Evolutionary conservation across 2,888 invertebrate genomes (phyloP).

Genomic region (Tineola bisselliella): DNA sequence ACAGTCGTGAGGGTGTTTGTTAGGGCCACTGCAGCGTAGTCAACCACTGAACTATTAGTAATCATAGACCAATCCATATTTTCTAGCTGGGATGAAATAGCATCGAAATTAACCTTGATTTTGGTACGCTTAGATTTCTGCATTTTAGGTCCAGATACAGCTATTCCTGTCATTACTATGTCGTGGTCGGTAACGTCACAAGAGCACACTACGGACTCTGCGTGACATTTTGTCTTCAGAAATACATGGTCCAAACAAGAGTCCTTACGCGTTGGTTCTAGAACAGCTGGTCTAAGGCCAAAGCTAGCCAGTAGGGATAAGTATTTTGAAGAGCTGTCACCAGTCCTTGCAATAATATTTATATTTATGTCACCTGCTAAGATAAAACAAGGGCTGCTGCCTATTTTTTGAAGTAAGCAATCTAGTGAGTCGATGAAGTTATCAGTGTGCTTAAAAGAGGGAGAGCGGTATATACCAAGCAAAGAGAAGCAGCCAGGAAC

Average conservation of each 20-base stretch:
- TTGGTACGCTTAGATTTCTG: background rate
- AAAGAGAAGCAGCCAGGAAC: background rate
- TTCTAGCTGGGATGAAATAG: background rate
- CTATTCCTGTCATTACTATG: slow-evolving; percentile 11
- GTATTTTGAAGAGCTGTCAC: slow-evolving; percentile 7
- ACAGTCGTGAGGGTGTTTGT: too few relatives aligned
- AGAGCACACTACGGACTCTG: slow-evolving; percentile 14
- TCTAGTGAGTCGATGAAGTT: slow-evolving; percentile 16
- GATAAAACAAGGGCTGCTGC: background rate
- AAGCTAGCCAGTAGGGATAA: slow-evolving; percentile 16
- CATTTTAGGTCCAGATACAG: background rate
- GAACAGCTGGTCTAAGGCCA: slow-evolving; percentile 15
- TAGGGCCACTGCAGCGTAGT: too few relatives aligned
- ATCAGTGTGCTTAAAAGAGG: slow-evolving; percentile 14
- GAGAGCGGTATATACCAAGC: slow-evolving; percentile 18
- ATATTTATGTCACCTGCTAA: slow-evolving; percentile 19
- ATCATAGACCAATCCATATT: background rate
- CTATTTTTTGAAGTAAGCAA: too few relatives aligned
- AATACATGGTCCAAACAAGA: slow-evolving; percentile 18
- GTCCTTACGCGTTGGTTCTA: slow-evolving; percentile 15
- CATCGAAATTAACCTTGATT: background rate
- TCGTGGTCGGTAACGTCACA: slow-evolving; percentile 14
- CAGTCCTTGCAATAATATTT: slow-evolving; percentile 9
- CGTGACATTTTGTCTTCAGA: background rate
- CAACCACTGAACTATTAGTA: too few relatives aligned